Conservation (phyloP, 2,797 vertebrate species). For the Danio choprae region DNA sequence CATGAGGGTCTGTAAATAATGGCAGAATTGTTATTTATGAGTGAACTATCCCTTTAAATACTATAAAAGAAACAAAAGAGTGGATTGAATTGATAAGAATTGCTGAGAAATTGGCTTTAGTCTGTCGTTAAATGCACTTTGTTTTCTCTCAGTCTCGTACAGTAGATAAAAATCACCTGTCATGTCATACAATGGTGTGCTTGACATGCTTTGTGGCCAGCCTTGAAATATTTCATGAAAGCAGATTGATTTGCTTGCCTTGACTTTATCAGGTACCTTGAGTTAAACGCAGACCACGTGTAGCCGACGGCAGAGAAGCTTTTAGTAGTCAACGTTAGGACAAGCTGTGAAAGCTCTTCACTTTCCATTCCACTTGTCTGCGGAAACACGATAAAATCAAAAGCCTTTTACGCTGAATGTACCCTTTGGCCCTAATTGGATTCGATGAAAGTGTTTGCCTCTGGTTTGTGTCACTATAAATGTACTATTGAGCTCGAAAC, state of each 20-base stretch:
- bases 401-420: conserved; percentile 50
- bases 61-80: neutral
- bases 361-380: conserved; percentile 45
- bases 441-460: conserved; percentile 49
- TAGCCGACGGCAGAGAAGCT: conserved; percentile 32
- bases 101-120: neutral
- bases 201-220: conserved; percentile 35
- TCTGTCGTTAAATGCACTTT: neutral
- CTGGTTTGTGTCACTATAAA: conserved; percentile 48
- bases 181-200: conserved; percentile 16
- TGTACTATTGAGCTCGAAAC: conserved; percentile 15
- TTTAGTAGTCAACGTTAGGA: conserved; percentile 30
- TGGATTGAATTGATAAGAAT: neutral
- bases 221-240: conserved; percentile 40
- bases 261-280: conserved; percentile 32
- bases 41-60: neutral
- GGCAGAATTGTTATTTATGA: neutral
- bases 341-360: conserved; percentile 32
- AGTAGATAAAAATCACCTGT: conserved; percentile 15
- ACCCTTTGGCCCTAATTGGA: conserved; percentile 56
- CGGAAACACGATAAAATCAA: conserved; percentile 29
- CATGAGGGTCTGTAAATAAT: conserved; percentile 2
- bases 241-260: conserved; percentile 35
- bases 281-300: conserved; percentile 20
- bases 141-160: neutral